Conservation (phyloP, 64 coral and sea anemone genomes). For the Stichodactyla mertensii region DNA sequence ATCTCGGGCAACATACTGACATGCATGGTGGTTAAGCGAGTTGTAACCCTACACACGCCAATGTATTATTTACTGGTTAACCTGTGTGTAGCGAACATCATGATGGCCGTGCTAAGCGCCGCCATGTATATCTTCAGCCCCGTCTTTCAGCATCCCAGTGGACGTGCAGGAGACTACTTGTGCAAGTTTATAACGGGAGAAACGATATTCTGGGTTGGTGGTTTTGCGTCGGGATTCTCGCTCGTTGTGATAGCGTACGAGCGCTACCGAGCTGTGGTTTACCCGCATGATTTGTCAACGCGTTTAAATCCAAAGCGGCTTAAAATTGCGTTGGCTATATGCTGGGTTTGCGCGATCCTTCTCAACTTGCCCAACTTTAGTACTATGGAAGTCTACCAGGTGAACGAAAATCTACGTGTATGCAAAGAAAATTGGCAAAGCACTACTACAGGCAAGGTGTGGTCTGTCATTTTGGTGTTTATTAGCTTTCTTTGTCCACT, state of each 20-base stretch:
- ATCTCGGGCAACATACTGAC: constrained; percentile 36
- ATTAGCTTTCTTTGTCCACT: constrained; percentile 3
- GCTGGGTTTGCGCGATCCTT: constrained; percentile 11
- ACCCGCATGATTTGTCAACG: constrained; percentile 12
- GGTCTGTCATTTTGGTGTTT: constrained; percentile 4
- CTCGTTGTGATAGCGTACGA: constrained; percentile 9
- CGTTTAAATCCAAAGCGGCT: constrained; percentile 3
- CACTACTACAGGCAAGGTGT: background rate
- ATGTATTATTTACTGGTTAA: constrained; percentile 63
- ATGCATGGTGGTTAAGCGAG: constrained; percentile 36
- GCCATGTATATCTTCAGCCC: constrained; percentile 46
- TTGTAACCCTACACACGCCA: constrained; percentile 33
- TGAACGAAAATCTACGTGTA: background rate
- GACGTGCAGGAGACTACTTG: constrained; percentile 6
- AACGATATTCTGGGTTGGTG: constrained; percentile 14
- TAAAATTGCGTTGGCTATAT: background rate
- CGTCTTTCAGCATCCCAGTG: constrained; percentile 40
- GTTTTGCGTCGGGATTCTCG: constrained; percentile 14
- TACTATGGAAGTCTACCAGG: background rate
- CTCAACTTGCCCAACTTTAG: background rate
- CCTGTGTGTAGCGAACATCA: constrained; percentile 40
- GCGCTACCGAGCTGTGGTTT: constrained; percentile 10
- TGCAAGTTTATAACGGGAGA: constrained; percentile 15
- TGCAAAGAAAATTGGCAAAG: background rate
- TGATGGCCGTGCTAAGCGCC: constrained; percentile 53